Conservation (phyloP, 2,888 invertebrate genomes). For the Oxystoma pomonae region DNA sequence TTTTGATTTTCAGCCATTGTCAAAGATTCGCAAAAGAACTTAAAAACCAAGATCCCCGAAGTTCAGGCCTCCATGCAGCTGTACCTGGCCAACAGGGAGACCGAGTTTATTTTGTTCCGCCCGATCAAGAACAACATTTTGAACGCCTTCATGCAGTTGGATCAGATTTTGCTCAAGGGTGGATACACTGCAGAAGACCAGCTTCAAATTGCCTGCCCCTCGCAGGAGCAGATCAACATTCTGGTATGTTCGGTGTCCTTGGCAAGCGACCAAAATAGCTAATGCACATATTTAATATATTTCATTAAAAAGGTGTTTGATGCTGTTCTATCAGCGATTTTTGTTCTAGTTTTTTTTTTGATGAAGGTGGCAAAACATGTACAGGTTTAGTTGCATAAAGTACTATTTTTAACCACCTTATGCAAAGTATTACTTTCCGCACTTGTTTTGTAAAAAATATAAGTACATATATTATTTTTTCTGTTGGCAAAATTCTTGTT, state of each 20-base stretch:
- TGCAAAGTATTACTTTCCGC: too few relatives aligned
- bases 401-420: too few relatives aligned
- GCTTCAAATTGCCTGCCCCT: constrained; percentile 83
- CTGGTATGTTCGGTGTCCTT: constrained; percentile 78
- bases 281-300: too few relatives aligned
- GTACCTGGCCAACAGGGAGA: constrained; percentile 94
- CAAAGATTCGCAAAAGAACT: constrained; percentile 70
- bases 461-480: too few relatives aligned
- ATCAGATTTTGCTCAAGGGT: constrained; percentile 67
- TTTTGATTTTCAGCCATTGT: constrained; percentile 47
- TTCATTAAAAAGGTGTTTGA: too few relatives aligned
- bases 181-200: constrained; percentile 80
- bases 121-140: constrained; percentile 93
- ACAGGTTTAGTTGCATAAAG: too few relatives aligned
- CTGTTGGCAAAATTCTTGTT: too few relatives aligned
- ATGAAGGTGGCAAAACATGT: too few relatives aligned
- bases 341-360: too few relatives aligned
- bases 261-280: constrained; percentile 44
- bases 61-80: constrained; percentile 89
- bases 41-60: constrained; percentile 74
- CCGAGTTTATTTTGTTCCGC: constrained; percentile 93
- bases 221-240: constrained; percentile 90
- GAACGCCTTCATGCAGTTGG: constrained; percentile 80
- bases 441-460: too few relatives aligned
- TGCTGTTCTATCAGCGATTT: too few relatives aligned